Percentiles rank a stretch among this genome's conserved stretches.
Conservation (phyloP, 2,797 vertebrate genomes). For the Rhynchotus rufescens region DNA sequence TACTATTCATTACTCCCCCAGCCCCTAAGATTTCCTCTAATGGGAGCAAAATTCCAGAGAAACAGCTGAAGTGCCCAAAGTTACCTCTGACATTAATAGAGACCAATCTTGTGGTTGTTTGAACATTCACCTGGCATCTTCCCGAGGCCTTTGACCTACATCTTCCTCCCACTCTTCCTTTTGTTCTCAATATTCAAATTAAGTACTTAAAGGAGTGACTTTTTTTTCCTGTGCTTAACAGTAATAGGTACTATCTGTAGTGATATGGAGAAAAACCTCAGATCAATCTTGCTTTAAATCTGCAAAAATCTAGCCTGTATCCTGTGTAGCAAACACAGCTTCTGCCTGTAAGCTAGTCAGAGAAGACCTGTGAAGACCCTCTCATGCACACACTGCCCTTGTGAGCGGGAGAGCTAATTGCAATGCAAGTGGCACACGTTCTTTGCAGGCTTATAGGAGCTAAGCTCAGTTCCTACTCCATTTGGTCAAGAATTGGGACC, state of each 20-base stretch:
- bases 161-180: constrained; percentile 48
- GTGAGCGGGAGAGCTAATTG: neutral
- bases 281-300: neutral
- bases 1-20: neutral
- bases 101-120: neutral
- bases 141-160: constrained; percentile 53
- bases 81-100: neutral
- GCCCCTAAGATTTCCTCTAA: neutral
- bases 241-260: neutral
- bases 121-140: constrained; percentile 35
- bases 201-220: neutral
- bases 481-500: neutral
- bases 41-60: neutral
- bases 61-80: neutral
- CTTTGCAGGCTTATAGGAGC: neutral
- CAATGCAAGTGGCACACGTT: neutral
- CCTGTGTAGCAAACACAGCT: neutral
- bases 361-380: neutral
- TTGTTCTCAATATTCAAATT: constrained; percentile 12
- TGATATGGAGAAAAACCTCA: neutral
- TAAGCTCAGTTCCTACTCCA: neutral
- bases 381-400: neutral
- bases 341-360: neutral
- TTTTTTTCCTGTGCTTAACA: neutral
- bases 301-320: neutral